These are phyloP conservation scores for Eclectus roratus DNA, from an alignment of 2,113 vertebrate species.

Conservation along the genomic window DNA sequence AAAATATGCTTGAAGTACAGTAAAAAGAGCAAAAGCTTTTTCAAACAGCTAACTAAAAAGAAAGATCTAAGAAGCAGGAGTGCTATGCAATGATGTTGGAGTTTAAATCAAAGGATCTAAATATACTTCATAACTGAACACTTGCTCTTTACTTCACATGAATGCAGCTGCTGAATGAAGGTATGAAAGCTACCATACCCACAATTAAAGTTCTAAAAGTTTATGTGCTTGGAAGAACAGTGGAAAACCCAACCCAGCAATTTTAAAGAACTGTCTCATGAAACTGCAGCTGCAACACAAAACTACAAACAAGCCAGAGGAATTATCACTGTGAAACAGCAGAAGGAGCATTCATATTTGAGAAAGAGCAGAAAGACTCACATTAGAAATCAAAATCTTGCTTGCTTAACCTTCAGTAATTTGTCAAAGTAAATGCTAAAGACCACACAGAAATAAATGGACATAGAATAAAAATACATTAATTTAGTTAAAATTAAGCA, in stretches of 20 bases:
- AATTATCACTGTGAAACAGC: neutral
- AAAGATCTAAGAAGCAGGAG: neutral
- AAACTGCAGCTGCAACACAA: neutral
- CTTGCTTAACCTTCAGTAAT: neutral
- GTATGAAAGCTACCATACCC: neutral
- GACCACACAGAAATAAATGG: neutral
- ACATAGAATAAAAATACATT: neutral
- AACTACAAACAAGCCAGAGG: neutral
- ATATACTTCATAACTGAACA: neutral
- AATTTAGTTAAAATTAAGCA: neutral
- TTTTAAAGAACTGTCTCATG: neutral
- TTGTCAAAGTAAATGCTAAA: neutral
- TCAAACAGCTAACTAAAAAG: neutral
- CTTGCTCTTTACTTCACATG: neutral
- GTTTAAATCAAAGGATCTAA: neutral
- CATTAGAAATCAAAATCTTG: neutral
- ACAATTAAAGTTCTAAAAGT: neutral
- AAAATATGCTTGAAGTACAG: neutral
- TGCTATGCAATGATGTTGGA: neutral
- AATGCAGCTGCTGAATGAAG: neutral
- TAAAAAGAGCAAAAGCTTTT: neutral
- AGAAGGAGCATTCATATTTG: neutral
- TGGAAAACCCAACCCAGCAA: neutral
- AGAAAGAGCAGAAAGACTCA: neutral
- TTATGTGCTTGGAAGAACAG: neutral